Evolutionary conservation across 2,113 vertebrate species (phyloP).

Genomic region (Phyllostomus discolor): DNA sequence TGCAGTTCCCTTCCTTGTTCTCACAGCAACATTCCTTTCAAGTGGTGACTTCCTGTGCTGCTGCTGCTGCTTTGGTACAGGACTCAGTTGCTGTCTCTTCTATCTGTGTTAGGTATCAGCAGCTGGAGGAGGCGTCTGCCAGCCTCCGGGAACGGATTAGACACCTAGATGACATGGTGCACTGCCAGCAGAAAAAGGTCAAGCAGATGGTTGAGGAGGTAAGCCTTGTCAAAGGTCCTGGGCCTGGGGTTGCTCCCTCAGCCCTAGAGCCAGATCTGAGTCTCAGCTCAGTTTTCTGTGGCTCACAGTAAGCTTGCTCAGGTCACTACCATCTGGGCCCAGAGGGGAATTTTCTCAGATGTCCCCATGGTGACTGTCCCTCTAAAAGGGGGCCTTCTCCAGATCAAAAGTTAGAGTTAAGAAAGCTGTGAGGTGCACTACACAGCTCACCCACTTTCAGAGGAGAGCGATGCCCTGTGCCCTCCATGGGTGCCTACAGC

Average conservation of each 20-base stretch:
- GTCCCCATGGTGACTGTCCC: neutral
- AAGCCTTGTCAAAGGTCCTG: slow-evolving; percentile 31
- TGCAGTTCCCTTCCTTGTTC: neutral
- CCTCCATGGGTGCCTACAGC: neutral
- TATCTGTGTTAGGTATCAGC: slow-evolving; percentile 82
- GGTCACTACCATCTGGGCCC: neutral
- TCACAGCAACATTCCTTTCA: neutral
- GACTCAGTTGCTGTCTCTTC: neutral
- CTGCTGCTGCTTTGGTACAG: neutral
- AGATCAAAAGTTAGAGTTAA: neutral
- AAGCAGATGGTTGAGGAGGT: slow-evolving; percentile 99
- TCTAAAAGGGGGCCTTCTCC: neutral
- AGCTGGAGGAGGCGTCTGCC: slow-evolving; percentile 86
- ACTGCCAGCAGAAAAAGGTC: slow-evolving; percentile 98
- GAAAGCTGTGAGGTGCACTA: neutral
- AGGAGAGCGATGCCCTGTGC: neutral
- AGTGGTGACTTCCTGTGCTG: neutral
- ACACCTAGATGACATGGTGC: slow-evolving; percentile 98
- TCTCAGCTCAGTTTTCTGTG: neutral
- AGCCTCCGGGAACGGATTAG: slow-evolving; percentile 92
- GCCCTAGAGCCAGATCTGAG: neutral
- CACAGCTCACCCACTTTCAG: neutral
- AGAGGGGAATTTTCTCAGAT: neutral
- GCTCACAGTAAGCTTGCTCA: neutral
- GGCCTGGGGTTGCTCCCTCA: neutral